Evolutionary conservation across 2,888 invertebrate genomes (phyloP).

Genomic region (Cinara cedri): DNA sequence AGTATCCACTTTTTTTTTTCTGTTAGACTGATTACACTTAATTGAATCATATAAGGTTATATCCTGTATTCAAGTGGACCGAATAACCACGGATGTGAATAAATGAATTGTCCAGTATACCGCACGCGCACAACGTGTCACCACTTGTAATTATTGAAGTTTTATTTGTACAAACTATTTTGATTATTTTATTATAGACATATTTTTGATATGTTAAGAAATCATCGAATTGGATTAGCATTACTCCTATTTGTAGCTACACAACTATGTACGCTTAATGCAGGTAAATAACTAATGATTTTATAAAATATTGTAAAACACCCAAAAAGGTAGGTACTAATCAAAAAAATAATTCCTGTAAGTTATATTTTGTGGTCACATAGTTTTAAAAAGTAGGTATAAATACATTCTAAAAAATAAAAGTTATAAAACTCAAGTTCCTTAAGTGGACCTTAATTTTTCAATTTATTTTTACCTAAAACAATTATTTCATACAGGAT

Average conservation of each 20-base stretch:
- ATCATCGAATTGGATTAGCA: not conserved
- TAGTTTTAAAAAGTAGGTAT: too few relatives aligned
- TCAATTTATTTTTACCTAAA: too few relatives aligned
- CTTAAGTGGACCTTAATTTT: too few relatives aligned
- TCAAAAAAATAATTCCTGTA: not conserved
- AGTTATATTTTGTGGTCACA: not conserved
- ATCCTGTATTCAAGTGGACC: constrained; percentile 50
- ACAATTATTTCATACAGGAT: too few relatives aligned
- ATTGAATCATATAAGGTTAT: constrained; percentile 33
- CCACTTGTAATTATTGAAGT: not conserved
- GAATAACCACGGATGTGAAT: not conserved
- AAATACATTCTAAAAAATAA: too few relatives aligned
- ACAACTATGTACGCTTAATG: not conserved
- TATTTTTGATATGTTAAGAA: not conserved
- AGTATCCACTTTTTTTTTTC: not conserved
- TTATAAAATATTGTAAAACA: too few relatives aligned
- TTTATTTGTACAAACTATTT: not conserved
- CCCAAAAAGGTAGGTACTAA: not conserved
- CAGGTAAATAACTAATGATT: not conserved
- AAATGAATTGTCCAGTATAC: constrained; percentile 22
- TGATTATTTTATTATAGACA: too few relatives aligned
- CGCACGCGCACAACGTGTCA: not conserved
- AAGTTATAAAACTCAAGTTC: too few relatives aligned
- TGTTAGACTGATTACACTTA: constrained; percentile 36
- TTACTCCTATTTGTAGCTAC: not conserved